Percentiles rank a stretch among this genome's conserved stretches.
Conservation (phyloP, 1,140 invertebrate genomes). For the Rhynchophorus ferrugineus region DNA sequence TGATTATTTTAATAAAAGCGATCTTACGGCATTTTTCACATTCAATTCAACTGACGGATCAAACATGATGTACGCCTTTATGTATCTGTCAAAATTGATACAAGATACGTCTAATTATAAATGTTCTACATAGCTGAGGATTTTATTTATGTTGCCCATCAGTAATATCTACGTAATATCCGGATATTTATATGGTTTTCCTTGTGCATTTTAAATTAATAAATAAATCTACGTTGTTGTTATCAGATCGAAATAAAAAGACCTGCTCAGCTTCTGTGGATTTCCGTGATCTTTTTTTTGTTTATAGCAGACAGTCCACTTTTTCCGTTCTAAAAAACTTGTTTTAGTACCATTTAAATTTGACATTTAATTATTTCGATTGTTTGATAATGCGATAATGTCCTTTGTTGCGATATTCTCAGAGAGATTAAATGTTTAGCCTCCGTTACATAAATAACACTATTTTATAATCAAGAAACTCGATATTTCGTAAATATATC, state of each 20-base stretch:
- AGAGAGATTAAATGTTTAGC: background rate
- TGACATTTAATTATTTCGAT: slow-evolving; percentile 14
- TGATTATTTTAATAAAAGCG: too few relatives aligned
- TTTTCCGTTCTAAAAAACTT: slow-evolving; percentile 8
- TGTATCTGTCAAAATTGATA: too few relatives aligned
- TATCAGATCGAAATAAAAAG: slow-evolving; percentile 11
- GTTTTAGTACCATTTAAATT: slow-evolving; percentile 8
- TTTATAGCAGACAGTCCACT: slow-evolving; percentile 5
- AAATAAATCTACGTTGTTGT: slow-evolving; percentile 5
- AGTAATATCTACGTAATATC: background rate
- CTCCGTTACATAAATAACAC: background rate
- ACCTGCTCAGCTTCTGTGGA: slow-evolving; percentile 7
- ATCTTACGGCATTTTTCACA: too few relatives aligned
- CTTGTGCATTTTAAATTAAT: background rate
- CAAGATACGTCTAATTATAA: too few relatives aligned
- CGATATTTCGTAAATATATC: background rate
- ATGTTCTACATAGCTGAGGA: too few relatives aligned
- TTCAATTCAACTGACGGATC: too few relatives aligned
- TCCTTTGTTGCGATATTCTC: background rate
- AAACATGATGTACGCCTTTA: too few relatives aligned
- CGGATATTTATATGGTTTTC: background rate
- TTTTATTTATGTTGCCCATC: too few relatives aligned
- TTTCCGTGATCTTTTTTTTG: slow-evolving; percentile 9
- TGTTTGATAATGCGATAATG: slow-evolving; percentile 6
- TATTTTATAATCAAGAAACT: background rate